phyloP scores from a whole-genome alignment of 2,888 invertebrate species.

The Caenorhabditis sp. region DNA sequence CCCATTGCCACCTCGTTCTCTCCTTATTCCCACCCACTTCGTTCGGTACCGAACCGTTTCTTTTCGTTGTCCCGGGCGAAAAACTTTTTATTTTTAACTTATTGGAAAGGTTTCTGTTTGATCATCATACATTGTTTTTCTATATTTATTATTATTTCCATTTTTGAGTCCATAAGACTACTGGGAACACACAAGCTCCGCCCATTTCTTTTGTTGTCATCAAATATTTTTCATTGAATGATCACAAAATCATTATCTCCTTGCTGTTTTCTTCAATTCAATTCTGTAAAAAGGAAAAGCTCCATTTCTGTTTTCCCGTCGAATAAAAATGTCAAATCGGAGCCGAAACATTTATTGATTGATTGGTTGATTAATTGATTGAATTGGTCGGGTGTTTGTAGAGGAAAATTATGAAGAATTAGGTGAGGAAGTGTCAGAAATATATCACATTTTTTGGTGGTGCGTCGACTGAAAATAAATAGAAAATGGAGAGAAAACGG shows the following conservation, averaged over 20 bases:
- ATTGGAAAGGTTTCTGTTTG: not conserved
- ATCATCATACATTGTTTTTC: not conserved
- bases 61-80: not conserved
- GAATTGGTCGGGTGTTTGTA: slow-evolving; percentile 12
- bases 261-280: not conserved
- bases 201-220: not conserved
- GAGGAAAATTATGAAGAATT: not conserved
- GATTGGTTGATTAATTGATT: slow-evolving; percentile 1
- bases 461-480: slow-evolving; percentile 40
- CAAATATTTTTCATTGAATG: too few species aligned
- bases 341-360: not conserved
- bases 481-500: not conserved
- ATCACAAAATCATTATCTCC: too few species aligned
- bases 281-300: not conserved
- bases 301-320: not conserved
- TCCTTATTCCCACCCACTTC: not conserved
- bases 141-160: not conserved
- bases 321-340: not conserved
- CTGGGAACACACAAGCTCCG: too few species aligned
- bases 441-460: slow-evolving; percentile 57
- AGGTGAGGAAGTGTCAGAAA: slow-evolving; percentile 47
- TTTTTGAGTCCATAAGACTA: not conserved
- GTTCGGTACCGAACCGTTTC: not conserved
- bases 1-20: not conserved
- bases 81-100: slow-evolving; percentile 2